Evolutionary conservation across 2,888 invertebrate species (phyloP).

Genomic region (Blastobasis lacticolella): DNA sequence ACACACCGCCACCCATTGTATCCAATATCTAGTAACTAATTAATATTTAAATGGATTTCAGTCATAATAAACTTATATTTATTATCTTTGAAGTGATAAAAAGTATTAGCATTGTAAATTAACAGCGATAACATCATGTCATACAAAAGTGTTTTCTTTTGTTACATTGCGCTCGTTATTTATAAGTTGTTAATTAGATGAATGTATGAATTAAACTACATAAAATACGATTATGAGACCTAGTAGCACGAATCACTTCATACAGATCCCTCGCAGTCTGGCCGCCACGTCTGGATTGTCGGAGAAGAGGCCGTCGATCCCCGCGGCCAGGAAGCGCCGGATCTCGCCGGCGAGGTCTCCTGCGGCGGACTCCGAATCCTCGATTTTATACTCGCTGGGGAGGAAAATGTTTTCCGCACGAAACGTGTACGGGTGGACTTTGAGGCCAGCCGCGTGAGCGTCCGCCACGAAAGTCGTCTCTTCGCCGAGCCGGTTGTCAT

Average conservation of each 20-base stretch:
- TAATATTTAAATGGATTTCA: too few relatives aligned
- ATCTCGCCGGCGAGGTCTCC: constrained; percentile 50
- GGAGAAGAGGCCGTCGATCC: constrained; percentile 56
- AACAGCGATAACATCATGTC: too few relatives aligned
- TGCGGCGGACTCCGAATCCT: constrained; percentile 28
- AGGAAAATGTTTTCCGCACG: constrained; percentile 52
- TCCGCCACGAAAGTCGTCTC: constrained; percentile 46
- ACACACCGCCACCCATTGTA: neutral
- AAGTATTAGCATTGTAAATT: too few relatives aligned
- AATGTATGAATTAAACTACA: too few relatives aligned
- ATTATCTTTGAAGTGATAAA: too few relatives aligned
- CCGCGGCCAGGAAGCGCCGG: constrained; percentile 41
- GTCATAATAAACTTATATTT: too few relatives aligned
- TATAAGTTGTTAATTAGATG: too few relatives aligned
- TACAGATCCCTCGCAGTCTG: constrained; percentile 34
- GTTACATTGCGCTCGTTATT: too few relatives aligned
- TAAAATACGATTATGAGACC: too few relatives aligned
- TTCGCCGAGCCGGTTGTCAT: constrained; percentile 34
- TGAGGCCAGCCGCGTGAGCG: constrained; percentile 52
- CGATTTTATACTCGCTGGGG: constrained; percentile 45
- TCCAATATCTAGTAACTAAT: neutral
- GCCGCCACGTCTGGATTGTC: constrained; percentile 57
- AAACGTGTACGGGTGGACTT: constrained; percentile 62
- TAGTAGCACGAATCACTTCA: neutral
- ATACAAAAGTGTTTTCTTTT: too few relatives aligned